Percentiles rank a stretch among this genome's conserved stretches.
Conservation (phyloP, 2,797 vertebrate species). For the Danionella dracula region DNA sequence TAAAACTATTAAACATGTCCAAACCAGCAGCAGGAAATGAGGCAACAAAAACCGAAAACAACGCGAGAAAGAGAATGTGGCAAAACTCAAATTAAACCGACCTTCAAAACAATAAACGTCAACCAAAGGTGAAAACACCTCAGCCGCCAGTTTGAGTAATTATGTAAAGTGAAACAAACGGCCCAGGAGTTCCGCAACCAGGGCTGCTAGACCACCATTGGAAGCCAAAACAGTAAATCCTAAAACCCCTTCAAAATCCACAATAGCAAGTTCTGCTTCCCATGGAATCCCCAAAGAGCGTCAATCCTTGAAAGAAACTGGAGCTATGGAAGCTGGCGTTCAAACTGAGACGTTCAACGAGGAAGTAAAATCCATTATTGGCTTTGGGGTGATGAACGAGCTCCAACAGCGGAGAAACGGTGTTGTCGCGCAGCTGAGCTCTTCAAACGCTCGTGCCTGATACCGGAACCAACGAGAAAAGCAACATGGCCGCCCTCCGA, state of each 20-base stretch:
- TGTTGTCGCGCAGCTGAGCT: slow-evolving; percentile 63
- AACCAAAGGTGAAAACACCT: slow-evolving; percentile 5
- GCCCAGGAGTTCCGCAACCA: background rate
- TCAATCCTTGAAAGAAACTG: no score
- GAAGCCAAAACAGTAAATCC: background rate
- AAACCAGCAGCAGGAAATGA: background rate
- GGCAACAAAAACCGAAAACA: background rate
- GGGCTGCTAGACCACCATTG: background rate
- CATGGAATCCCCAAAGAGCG: slow-evolving; percentile 34
- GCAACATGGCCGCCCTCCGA: slow-evolving; percentile 78
- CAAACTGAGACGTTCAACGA: slow-evolving; percentile 71
- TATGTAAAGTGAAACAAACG: background rate
- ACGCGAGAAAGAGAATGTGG: slow-evolving; percentile 23
- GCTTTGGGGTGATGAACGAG: slow-evolving; percentile 46
- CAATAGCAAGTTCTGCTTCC: slow-evolving; percentile 7
- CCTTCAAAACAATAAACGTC: slow-evolving; percentile 29
- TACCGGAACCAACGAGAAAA: slow-evolving; percentile 75
- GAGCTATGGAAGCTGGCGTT: slow-evolving; percentile 49
- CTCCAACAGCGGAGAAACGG: slow-evolving; percentile 59
- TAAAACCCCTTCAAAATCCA: slow-evolving; percentile 11
- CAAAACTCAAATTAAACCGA: slow-evolving; percentile 22
- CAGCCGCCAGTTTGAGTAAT: background rate
- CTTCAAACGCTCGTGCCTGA: slow-evolving; percentile 52
- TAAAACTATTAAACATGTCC: background rate
- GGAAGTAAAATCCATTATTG: slow-evolving; percentile 65